Base-by-base conservation (phyloP, 2,797 vertebrate species). In the Pseudotriccus pelzelni region DNA sequence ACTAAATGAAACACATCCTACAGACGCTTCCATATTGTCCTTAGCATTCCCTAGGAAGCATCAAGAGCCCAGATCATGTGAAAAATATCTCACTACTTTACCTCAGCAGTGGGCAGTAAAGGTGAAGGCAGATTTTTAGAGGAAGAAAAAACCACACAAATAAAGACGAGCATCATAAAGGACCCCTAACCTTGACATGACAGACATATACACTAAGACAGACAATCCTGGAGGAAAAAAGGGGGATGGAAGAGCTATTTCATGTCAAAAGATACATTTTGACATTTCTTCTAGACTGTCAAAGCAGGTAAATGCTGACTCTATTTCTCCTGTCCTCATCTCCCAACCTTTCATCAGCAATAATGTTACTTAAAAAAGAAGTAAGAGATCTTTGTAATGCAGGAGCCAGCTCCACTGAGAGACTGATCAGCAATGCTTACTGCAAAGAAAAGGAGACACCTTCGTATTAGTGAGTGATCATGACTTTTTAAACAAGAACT, bases 311-410 rank as follows among this genome's bases (percentile, higher is more conserved):
- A 84, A 70, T 14, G 68, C 78, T 47, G 73, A 88, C 56, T 64
- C 39, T 52, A 53, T 50, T 72, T 87, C 73, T 78, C 67, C 41
- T 69, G 67, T 77, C 63, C 39, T 84, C 53, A 76, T 73, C 66
- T 52, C 76, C 78, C 37, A 90, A 58, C 43, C 55, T 84, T 72
- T 78, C 59, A 84, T 76, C 63, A 85, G 62, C 79, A 91, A 64
- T 60, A 77, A 36, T 21, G 63, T 74, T 81, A 75, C 83, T 92
- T 90, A 49, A 60, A 84, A 88, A 92, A 78, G 76, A 77, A 81
- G 43, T 62, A 66, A 0, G 1, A 94, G 62, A 75, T 49, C 32
- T 82, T 69, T 68, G 46, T 52, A 70, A 84, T 24, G 53, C 46
- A 78, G 58, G 27, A 84, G 34, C 14, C 36, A 82, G 59, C 43